A percentile compares a stretch with the other conserved stretches of the same genome.
Evolutionary conservation across 35 echinoderm and acorn worm species (phyloP).

Genomic region (Amphiura filiformis): DNA sequence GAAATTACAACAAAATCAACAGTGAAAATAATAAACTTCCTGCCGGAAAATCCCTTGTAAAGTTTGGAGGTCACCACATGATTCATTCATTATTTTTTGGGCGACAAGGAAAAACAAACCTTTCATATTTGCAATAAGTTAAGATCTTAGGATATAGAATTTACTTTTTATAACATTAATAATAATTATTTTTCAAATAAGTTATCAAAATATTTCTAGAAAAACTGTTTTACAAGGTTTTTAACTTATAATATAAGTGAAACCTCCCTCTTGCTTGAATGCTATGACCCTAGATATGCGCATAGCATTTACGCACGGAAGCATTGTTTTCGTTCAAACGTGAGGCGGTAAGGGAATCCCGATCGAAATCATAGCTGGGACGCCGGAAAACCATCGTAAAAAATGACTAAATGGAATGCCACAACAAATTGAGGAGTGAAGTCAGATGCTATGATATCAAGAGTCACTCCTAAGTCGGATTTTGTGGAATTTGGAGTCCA

Average conservation of each 20-base stretch:
- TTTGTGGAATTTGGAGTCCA: neutral
- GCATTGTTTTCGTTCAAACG: neutral
- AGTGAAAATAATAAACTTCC: too few species aligned
- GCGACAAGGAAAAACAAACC: neutral
- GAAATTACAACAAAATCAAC: too few species aligned
- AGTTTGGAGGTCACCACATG: too few species aligned
- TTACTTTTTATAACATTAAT: neutral
- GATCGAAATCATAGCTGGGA: neutral
- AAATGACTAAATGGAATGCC: neutral
- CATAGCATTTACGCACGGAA: neutral
- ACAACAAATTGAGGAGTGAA: too few species aligned
- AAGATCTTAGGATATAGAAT: neutral
- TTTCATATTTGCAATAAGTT: neutral
- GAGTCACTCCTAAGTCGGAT: neutral
- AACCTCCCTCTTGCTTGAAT: neutral
- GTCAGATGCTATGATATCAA: neutral
- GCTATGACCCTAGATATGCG: neutral
- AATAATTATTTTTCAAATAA: neutral
- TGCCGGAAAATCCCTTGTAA: too few species aligned
- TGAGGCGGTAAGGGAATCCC: neutral
- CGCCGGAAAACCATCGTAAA: neutral
- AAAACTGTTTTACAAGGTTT: neutral
- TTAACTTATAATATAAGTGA: neutral
- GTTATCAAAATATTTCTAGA: neutral
- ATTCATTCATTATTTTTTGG: neutral